Evolutionary conservation across 2,797 vertebrate species (phyloP), one percentile per base, ranked within the genome.

Genomic region (Fringilla coelebs): DNA sequence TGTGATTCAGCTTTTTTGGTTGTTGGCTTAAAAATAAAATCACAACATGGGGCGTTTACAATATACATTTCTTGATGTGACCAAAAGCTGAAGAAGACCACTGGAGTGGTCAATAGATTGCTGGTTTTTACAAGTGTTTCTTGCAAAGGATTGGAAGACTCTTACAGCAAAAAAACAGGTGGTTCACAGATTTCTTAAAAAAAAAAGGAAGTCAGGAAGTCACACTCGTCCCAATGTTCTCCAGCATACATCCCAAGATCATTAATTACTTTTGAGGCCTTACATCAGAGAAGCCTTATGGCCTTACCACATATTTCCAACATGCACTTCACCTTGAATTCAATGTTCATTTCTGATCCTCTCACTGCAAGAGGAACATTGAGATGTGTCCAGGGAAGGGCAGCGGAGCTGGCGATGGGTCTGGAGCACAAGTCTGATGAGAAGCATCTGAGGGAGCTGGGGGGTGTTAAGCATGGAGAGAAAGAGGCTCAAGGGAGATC

Each of bases 21-120:
- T 68, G 32, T 15, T 49, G 17, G 14, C 29, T 86, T 49, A 72
- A 85, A 89, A 67, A 51, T 16, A 60, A 32, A 71, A 63, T 17
- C 19, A 38, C 28, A 51, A 58, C 1, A 1, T 8, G 18, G 7
- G 22, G 15, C 29, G 55, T 60, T 87, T 91, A 54, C 16, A 87
- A 67, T 20, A 82, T 8, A 14, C 0, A 0, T 60, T 79, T 36
- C 48, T 28, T 0, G 0, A 73, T 13, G 15, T 12, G 32, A 87
- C 24, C 0, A 1, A 73, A 45, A 41, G 40, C 71, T 52, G 43
- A 82, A 87, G 31, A 81, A 11, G 31, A 62, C 20, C 48, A 58
- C n/a, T 0, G 7, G n/a, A n/a, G 0, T 8, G 20, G 17, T 28
- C 66, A 74, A 63, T 1, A 57, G 13, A 66, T 3, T 82, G 20